Percentiles rank a stretch among this genome's conserved stretches.
phyloP scores from a whole-genome alignment of 2,113 vertebrate genomes.

The Antechinus stuartii region DNA sequence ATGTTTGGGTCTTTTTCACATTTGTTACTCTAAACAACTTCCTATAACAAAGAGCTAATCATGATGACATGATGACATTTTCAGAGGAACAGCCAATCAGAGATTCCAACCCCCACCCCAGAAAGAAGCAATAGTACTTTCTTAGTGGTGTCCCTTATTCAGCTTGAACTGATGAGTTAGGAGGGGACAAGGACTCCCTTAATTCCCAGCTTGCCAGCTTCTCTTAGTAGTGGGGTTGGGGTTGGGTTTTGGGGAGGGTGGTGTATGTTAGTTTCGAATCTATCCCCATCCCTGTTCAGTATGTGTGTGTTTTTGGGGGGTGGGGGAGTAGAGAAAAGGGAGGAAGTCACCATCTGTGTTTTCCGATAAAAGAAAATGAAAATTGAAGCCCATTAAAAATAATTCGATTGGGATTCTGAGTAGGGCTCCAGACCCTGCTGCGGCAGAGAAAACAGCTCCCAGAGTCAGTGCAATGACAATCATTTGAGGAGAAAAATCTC shows the following conservation, averaged over 20 bases:
- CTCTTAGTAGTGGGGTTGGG: neutral
- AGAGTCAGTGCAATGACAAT: conserved; percentile 52
- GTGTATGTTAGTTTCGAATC: conserved; percentile 31
- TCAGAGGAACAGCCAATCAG: neutral
- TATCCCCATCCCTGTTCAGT: conserved; percentile 69
- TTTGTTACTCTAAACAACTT: neutral
- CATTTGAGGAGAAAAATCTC: conserved; percentile 68
- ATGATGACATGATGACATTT: neutral
- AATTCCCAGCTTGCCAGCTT: conserved; percentile 6
- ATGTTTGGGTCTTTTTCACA: neutral
- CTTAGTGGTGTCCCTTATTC: neutral
- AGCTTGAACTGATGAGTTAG: neutral
- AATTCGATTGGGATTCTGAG: conserved; percentile 83
- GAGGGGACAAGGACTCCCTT: neutral
- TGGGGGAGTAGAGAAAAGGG: conserved; percentile 36
- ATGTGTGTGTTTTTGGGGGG: conserved; percentile 7
- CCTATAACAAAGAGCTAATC: neutral
- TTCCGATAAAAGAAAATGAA: conserved; percentile 88
- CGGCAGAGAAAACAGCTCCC: conserved; percentile 66
- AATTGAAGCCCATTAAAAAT: conserved; percentile 85
- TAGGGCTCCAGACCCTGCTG: conserved; percentile 79
- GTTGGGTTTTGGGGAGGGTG: neutral
- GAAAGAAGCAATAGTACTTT: neutral
- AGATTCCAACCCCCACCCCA: neutral
- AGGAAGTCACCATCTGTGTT: conserved; percentile 85